These are phyloP conservation scores for Tetanocera ferruginea DNA, from an alignment of 2,888 invertebrate species.

Conservation along the genomic window DNA sequence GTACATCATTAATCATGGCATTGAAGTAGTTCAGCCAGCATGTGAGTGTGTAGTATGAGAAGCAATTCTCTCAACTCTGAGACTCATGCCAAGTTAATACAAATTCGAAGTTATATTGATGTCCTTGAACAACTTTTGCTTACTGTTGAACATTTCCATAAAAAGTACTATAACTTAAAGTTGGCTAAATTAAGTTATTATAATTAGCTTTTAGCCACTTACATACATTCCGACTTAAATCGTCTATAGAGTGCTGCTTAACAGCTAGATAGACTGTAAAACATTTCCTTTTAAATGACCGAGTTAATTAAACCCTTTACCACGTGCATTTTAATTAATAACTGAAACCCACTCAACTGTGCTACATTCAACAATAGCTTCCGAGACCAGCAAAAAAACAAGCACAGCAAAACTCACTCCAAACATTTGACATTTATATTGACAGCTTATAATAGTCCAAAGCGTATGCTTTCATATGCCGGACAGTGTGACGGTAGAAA, in stretches of 20 bases:
- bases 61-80: too few relatives aligned
- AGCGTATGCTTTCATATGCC: constrained; percentile 22
- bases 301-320: constrained; percentile 16
- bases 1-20: constrained; percentile 23
- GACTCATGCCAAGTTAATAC: too few relatives aligned
- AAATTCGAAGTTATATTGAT: too few relatives aligned
- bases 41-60: too few relatives aligned
- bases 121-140: too few relatives aligned
- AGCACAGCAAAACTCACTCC: neutral
- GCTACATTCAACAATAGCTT: neutral
- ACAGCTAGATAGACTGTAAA: too few relatives aligned
- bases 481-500: constrained; percentile 20
- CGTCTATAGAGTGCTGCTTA: too few relatives aligned
- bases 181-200: too few relatives aligned
- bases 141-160: too few relatives aligned
- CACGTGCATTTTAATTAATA: neutral
- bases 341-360: neutral
- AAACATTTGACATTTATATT: constrained; percentile 62
- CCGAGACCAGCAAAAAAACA: neutral
- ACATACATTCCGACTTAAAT: too few relatives aligned
- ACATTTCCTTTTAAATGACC: neutral
- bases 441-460: constrained; percentile 60
- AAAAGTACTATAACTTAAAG: too few relatives aligned
- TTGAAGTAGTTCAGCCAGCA: neutral
- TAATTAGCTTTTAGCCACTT: too few relatives aligned